Percentiles rank a stretch among this genome's conserved stretches.
phyloP scores from a whole-genome alignment of 2,797 vertebrate species.

The Pteronotus mesoamericanus region DNA sequence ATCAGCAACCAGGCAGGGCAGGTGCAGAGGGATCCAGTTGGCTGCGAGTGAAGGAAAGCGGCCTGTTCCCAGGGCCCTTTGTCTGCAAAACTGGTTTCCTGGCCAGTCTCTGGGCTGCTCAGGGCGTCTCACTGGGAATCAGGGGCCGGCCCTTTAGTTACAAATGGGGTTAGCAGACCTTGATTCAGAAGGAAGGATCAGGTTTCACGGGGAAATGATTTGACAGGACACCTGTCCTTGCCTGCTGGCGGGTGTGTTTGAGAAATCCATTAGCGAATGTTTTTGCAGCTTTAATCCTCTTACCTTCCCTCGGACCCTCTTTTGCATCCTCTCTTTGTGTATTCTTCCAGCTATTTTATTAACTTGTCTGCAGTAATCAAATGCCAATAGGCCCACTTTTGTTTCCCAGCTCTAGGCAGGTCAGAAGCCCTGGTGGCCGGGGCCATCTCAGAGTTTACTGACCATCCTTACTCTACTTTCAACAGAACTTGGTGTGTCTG shows the following conservation, averaged over 20 bases:
- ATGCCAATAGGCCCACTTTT: neutral
- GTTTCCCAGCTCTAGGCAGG: neutral
- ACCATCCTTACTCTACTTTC: neutral
- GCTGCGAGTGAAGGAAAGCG: neutral
- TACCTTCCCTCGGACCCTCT: slow-evolving; percentile 22
- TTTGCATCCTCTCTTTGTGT: slow-evolving; percentile 14
- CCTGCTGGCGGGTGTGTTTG: slow-evolving; percentile 82
- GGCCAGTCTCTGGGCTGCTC: neutral
- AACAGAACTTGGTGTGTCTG: neutral
- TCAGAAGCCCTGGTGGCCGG: neutral
- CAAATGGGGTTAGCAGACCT: slow-evolving; percentile 84
- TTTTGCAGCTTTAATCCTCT: slow-evolving; percentile 83
- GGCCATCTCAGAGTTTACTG: neutral
- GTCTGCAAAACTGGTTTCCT: slow-evolving; percentile 25
- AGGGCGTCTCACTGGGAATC: neutral
- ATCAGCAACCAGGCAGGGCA: neutral
- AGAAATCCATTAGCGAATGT: slow-evolving; percentile 89
- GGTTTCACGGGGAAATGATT: slow-evolving; percentile 64
- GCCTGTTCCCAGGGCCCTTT: slow-evolving; percentile 23
- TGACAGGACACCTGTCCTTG: slow-evolving; percentile 73
- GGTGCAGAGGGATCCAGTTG: slow-evolving; percentile 5
- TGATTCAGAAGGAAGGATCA: slow-evolving; percentile 34
- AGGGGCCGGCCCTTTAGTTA: slow-evolving; percentile 60
- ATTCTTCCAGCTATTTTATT: slow-evolving; percentile 21
- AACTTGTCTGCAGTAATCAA: slow-evolving; percentile 19